Conservation (phyloP, 2,113 vertebrate species). For the Daboia siamensis region DNA sequence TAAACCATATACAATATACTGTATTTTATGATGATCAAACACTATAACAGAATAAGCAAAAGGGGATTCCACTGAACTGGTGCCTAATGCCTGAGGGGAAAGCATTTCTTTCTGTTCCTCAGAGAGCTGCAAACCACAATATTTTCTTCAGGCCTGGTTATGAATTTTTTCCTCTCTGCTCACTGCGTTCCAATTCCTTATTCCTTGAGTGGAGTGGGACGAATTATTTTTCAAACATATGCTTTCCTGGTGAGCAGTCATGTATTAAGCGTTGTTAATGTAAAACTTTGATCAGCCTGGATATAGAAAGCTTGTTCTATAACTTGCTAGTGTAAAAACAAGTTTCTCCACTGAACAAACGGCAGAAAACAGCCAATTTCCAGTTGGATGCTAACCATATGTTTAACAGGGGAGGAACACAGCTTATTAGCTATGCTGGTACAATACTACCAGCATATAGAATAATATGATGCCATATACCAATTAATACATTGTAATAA, state of each 20-base stretch:
- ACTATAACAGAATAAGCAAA: background rate
- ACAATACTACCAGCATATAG: background rate
- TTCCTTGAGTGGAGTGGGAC: background rate
- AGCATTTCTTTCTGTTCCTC: background rate
- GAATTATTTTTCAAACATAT: background rate
- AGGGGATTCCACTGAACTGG: background rate
- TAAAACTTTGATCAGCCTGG: background rate
- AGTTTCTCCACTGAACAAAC: background rate
- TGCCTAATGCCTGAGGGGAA: background rate
- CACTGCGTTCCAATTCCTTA: background rate
- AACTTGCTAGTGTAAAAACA: background rate
- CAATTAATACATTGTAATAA: background rate
- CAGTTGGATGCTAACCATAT: background rate
- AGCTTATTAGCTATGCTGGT: background rate
- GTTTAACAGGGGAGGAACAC: background rate
- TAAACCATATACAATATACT: background rate
- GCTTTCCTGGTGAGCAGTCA: background rate
- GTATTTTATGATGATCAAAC: background rate
- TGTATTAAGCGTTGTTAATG: background rate
- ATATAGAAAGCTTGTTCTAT: background rate
- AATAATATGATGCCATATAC: background rate
- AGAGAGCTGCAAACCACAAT: background rate
- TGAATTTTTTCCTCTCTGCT: background rate
- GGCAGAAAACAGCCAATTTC: background rate
- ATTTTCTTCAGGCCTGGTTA: background rate